Base-by-base conservation (phyloP, 1,140 invertebrate species). In the Bombus affinis region DNA sequence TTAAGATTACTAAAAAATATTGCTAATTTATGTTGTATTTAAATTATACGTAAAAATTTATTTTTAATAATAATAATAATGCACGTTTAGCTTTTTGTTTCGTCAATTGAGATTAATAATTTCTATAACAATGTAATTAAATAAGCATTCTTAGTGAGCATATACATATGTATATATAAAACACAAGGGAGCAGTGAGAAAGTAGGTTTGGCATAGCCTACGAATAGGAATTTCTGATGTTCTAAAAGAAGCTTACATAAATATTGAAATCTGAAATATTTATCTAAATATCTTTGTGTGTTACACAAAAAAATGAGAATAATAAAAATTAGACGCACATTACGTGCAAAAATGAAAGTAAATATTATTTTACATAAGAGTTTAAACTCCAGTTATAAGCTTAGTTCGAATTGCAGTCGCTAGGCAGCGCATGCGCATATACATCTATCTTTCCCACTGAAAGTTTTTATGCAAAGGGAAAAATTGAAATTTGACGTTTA, bases 381-480 rank as follows among this genome's bases (percentile, higher is more conserved):
- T 72, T 85, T 85, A 47, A 79, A 85, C 65, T 85, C 42, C 39
- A 62, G 35, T 80, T 85, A 85, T 44, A 12, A 71, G 57, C 39
- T 65, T 80, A 72, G 68, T 85, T 85, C 65, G 68, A 85, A 73
- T 65, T 47, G 72, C 53, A 85, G 68, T 59, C 83, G 76, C 68
- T n/a, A 39, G 68, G 35, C 57, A 80, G 75, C 83, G 77, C 83
- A 85, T 85, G 83, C 83, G 83, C 83, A 37, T 37, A 39, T 18
- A 9, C 10, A 59, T 10, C 10, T 25, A 9, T 32, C 10, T 79
- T 84, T 65, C 8, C 9, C 57, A 28, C 35, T 62, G 12, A 59
- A 70, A 44, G 62, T 62, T 42, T 44, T 72, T 10, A 28, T 47
- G 22, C 8, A 85, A 39, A 57, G 5, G 35, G n/a, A 25, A 13